phyloP scores from a whole-genome alignment of 2,888 invertebrate species.

The Yponomeuta sedellus region DNA sequence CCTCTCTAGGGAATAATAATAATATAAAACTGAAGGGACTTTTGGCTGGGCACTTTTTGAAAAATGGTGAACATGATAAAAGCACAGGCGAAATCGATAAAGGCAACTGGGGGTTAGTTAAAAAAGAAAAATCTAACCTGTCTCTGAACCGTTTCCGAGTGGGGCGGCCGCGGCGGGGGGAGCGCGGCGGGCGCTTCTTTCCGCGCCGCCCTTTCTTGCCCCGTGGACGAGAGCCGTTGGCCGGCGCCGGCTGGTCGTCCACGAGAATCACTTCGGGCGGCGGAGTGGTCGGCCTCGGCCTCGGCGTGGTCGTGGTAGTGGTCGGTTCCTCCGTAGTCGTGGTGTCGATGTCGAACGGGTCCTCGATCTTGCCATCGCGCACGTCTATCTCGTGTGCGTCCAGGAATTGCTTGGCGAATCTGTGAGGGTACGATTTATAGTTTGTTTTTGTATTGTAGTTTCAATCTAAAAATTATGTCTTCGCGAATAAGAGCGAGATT shows the following conservation, averaged over 20 bases:
- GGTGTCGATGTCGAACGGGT: conserved; percentile 49
- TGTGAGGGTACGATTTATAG: conserved; percentile 22
- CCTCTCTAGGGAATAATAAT: no score
- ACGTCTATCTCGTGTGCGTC: conserved; percentile 78
- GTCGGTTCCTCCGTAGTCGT: conserved; percentile 50
- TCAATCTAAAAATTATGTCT: no score
- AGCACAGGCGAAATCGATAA: no score
- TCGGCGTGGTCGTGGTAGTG: conserved; percentile 24
- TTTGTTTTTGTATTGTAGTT: no score
- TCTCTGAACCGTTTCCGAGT: conserved; percentile 70
- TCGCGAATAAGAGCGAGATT: no score
- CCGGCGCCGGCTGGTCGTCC: conserved; percentile 63
- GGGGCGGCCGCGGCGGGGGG: conserved; percentile 62
- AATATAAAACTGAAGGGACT: no score
- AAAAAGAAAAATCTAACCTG: conserved; percentile 32
- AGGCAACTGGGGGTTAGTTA: no score
- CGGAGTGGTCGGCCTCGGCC: conserved; percentile 39
- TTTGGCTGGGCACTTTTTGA: no score
- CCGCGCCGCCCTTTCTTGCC: conserved; percentile 55
- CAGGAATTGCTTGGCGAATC: conserved; percentile 83
- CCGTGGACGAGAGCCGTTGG: conserved; percentile 48
- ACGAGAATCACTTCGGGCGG: conserved; percentile 64
- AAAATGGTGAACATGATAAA: no score
- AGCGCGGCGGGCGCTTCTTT: conserved; percentile 55
- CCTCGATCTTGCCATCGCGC: conserved; percentile 58